Evolutionary conservation across 64 coral and sea anemone genomes (phyloP).

Genomic region (Montipora sp.): DNA sequence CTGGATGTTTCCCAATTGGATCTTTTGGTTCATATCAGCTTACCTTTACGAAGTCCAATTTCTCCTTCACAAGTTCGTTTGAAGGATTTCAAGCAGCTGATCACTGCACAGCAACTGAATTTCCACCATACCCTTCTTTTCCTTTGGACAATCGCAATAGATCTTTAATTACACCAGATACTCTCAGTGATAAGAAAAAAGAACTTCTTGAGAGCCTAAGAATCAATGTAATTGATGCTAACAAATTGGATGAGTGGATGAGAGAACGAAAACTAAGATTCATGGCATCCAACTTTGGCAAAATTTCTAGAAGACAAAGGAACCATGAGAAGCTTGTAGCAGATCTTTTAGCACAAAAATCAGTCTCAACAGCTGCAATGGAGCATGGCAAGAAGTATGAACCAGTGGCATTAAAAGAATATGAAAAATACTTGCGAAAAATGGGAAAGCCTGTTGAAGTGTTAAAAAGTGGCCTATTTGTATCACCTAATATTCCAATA

Average conservation of each 20-base stretch:
- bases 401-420: conserved; percentile 50
- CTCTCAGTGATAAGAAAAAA: conserved; percentile 37
- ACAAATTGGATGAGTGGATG: conserved; percentile 71
- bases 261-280: conserved; percentile 57
- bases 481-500: conserved; percentile 43
- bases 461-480: conserved; percentile 56
- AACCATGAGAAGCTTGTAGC: conserved; percentile 73
- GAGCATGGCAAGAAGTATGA: conserved; percentile 76
- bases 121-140: conserved; percentile 51
- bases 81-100: conserved; percentile 8
- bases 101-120: conserved; percentile 24
- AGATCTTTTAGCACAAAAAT: conserved; percentile 55
- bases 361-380: neutral
- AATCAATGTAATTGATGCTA: conserved; percentile 37
- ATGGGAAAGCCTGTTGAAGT: conserved; percentile 63
- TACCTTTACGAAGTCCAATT: conserved; percentile 56
- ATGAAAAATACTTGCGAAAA: conserved; percentile 52
- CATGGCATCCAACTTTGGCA: conserved; percentile 70
- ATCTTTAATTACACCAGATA: conserved; percentile 37
- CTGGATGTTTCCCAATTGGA: conserved; percentile 68
- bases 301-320: conserved; percentile 66
- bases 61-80: conserved; percentile 46
- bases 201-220: conserved; percentile 42
- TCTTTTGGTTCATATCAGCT: conserved; percentile 86
- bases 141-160: conserved; percentile 28